Base-by-base conservation (phyloP, 2,797 vertebrate genomes). In the Takifugu rubripes region DNA sequence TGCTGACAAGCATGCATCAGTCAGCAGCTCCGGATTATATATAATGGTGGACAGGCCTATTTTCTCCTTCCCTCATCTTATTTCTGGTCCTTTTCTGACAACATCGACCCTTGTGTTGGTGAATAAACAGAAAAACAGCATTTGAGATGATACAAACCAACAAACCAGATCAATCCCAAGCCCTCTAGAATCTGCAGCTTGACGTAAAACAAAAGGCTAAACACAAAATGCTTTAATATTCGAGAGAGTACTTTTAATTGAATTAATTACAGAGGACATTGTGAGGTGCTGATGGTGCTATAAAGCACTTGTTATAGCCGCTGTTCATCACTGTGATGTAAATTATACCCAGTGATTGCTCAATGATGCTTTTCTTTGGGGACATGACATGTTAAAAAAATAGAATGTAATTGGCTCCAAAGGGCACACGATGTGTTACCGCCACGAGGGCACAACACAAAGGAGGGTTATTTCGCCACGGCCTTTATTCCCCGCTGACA, bases 211-310 rank as follows among this genome's bases (percentile, higher is more conserved):
- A 89, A 8, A 86, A 88, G 73, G 85, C 93, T 92, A 89, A 89
- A 92, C 93, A 93, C 92, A 88, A 93, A 93, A 93, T 76, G 83
- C 83, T 88, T 86, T 91, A 91, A 86, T 93, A 92, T 92, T 91
- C 77, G 76, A 81, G 86, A 90, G 89, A 89, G 92, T 90, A 77
- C 89, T 92, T 94, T 95, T 95, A 94, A 97, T 95, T 94, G 93
- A 96, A 96, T 96, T 93, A 95, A 96, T 94, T 95, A 92, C 91
- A 72, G 66, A 92, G 89, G 90, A 92, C 90, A 90, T 90, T 91
- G 91, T 96, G 92, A 93, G 92, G 86, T 89, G 86, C 91, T 91
- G 94, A 94, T 93, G 91, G 92, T 90, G 90, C 93, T 93, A 92
- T 96, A 96, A 95, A 95, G 33, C 60, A 84, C 70, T 68, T 74